Evolutionary conservation across 2,113 vertebrate genomes (phyloP).

Genomic region (Ageneiosus marmoratus): DNA sequence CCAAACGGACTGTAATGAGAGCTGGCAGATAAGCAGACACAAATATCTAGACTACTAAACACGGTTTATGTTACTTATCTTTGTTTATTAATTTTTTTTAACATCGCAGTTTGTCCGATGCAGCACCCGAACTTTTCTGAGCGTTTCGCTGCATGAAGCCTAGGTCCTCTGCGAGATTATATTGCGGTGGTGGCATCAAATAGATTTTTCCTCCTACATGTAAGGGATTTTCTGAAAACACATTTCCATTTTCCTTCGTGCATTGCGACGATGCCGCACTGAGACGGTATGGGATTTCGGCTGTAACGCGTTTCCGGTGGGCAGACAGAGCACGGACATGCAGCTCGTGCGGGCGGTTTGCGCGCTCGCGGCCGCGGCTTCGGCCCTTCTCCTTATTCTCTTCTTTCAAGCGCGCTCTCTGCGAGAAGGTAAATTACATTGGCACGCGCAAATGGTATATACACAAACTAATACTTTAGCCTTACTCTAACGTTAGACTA

Average conservation of each 20-base stretch:
- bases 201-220: not conserved
- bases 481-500: not conserved
- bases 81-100: not conserved
- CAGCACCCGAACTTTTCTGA: constrained; percentile 22
- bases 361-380: constrained; percentile 47
- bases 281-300: constrained; percentile 30
- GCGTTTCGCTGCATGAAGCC: not conserved
- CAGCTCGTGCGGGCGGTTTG: constrained; percentile 47
- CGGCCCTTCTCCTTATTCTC: constrained; percentile 41
- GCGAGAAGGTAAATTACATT: constrained; percentile 46
- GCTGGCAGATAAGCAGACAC: too few species aligned
- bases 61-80: not conserved
- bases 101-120: not conserved
- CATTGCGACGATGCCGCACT: not conserved
- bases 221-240: constrained; percentile 5
- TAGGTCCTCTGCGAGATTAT: not conserved
- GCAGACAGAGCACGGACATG: constrained; percentile 38
- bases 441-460: not conserved
- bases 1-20: not conserved
- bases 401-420: constrained; percentile 42
- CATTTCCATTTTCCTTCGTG: not conserved
- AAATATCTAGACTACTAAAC: not conserved
- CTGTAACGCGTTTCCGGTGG: constrained; percentile 18
- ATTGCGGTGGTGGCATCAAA: not conserved
- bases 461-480: not conserved